A percentile compares a stretch with the other conserved stretches of the same genome.
Evolutionary conservation across 2,888 invertebrate species (phyloP).

Genomic region (Drosophila sordidula): DNA sequence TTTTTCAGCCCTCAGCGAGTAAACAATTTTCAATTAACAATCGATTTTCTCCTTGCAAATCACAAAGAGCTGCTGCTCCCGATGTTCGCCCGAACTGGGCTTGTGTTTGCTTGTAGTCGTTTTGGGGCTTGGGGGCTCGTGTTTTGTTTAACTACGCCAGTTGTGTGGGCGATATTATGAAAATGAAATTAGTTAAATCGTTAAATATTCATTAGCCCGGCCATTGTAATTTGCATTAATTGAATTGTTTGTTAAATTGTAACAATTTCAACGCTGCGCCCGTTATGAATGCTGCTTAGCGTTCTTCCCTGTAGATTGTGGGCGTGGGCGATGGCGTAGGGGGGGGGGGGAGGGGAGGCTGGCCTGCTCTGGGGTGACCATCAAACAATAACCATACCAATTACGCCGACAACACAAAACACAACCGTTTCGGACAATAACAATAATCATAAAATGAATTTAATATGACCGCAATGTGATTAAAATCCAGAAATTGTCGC

Average conservation of each 20-base stretch:
- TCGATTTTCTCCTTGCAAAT: conserved; percentile 55
- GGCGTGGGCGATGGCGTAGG: not conserved
- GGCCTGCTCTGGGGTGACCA: conserved; percentile 25
- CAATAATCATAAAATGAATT: conserved; percentile 80
- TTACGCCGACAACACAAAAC: conserved; percentile 24
- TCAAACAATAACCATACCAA: conserved; percentile 57
- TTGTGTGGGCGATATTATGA: conserved; percentile 55
- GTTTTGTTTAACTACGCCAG: conserved; percentile 23
- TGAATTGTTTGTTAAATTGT: conserved; percentile 82
- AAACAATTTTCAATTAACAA: conserved; percentile 75
- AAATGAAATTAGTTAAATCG: conserved; percentile 79
- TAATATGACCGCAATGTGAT: conserved; percentile 79
- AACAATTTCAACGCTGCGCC: conserved; percentile 46
- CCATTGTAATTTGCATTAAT: conserved; percentile 80
- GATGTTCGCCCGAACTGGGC: not conserved
- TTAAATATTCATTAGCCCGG: conserved; percentile 79
- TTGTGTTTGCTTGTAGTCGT: conserved; percentile 15
- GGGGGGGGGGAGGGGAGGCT: not conserved
- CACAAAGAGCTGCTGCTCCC: conserved; percentile 44
- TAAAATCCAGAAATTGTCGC: conserved; percentile 75
- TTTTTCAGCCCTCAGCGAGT: conserved; percentile 57
- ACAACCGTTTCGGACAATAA: conserved; percentile 47
- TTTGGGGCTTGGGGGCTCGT: conserved; percentile 4
- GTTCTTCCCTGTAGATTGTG: not conserved
- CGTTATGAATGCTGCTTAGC: conserved; percentile 53